Conservation (phyloP, 2,888 invertebrate genomes). For the Drosophila longiperda region DNA sequence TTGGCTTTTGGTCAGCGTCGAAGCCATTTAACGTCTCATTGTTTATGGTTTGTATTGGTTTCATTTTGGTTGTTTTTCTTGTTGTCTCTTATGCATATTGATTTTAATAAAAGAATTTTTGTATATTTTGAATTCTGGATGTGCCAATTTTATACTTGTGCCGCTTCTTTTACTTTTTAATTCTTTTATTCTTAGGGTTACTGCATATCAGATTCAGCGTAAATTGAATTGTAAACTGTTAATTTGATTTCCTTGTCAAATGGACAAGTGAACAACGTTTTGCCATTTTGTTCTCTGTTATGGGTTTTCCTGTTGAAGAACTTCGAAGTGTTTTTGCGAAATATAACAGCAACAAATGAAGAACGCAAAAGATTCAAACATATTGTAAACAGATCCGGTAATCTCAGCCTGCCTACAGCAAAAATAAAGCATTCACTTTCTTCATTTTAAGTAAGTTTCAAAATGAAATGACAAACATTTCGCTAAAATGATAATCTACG, state of each 20-base stretch:
- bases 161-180: constrained; percentile 10
- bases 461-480: neutral
- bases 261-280: neutral
- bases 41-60: constrained; percentile 43
- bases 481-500: too few species aligned
- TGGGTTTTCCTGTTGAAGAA: neutral
- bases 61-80: constrained; percentile 19
- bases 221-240: neutral
- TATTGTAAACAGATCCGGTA: neutral
- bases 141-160: constrained; percentile 10
- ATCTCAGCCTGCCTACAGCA: neutral
- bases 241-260: constrained; percentile 26
- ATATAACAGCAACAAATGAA: neutral
- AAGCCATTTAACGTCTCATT: constrained; percentile 54
- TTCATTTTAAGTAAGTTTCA: neutral
- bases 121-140: constrained; percentile 14
- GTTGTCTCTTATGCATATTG: constrained; percentile 47
- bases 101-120: constrained; percentile 64
- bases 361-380: neutral
- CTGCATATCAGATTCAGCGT: constrained; percentile 10
- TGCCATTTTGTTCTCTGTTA: neutral
- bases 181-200: constrained; percentile 3
- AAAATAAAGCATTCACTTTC: neutral
- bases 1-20: constrained; percentile 37
- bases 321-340: neutral